Conservation (phyloP, 2,797 vertebrate genomes). For the Tokudaia tokunoshimensis region DNA sequence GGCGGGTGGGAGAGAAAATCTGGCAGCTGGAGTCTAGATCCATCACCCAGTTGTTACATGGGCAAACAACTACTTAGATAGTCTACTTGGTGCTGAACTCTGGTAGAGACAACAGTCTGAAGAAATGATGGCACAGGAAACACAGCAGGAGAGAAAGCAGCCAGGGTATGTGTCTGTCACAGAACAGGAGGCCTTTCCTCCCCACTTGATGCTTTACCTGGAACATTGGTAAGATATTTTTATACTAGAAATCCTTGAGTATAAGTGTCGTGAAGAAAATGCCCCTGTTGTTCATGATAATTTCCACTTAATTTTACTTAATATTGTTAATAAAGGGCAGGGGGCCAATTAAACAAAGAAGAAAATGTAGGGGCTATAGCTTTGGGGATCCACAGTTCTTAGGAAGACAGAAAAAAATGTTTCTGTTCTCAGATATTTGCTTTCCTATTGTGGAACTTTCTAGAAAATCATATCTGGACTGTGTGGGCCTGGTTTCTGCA, state of each 20-base stretch:
- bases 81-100: constrained; percentile 3
- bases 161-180: not conserved
- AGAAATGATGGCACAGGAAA: not conserved
- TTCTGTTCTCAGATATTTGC: constrained; percentile 12
- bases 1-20: not conserved
- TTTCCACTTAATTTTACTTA: constrained; percentile 34
- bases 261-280: constrained; percentile 10
- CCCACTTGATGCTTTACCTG: not conserved
- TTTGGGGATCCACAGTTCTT: not conserved
- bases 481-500: constrained; percentile 15
- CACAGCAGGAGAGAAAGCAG: not conserved
- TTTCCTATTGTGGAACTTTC: constrained; percentile 24
- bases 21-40: not conserved
- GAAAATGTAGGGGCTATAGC: not conserved
- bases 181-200: not conserved
- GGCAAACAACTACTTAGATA: not conserved
- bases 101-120: not conserved
- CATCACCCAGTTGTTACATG: not conserved
- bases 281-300: not conserved
- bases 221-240: constrained; percentile 52
- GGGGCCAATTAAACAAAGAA: not conserved
- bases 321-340: constrained; percentile 45
- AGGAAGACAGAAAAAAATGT: not conserved
- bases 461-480: not conserved
- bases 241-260: not conserved